A percentile compares a stretch with the other conserved stretches of the same genome.
Evolutionary conservation across 1,140 invertebrate genomes (phyloP).

Genomic region (Phenacoccus solenopsis): DNA sequence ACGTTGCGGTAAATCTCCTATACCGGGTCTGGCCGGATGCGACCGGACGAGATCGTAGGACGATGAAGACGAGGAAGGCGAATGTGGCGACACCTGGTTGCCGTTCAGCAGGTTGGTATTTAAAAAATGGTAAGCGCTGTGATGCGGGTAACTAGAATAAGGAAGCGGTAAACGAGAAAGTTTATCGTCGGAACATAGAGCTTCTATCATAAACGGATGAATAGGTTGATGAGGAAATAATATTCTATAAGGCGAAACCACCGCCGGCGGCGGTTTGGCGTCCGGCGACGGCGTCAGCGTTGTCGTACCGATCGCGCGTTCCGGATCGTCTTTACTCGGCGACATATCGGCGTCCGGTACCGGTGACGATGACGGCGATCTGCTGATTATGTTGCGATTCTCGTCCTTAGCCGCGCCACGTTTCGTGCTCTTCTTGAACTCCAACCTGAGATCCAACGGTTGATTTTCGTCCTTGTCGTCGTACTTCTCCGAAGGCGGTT

Average conservation of each 20-base stretch:
- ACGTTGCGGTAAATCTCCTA: constrained; percentile 29
- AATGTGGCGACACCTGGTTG: neutral
- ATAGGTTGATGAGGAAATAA: neutral
- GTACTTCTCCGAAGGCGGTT: constrained; percentile 35
- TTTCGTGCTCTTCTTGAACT: constrained; percentile 51
- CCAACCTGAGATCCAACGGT: constrained; percentile 68
- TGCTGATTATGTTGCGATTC: constrained; percentile 51
- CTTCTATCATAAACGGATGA: constrained; percentile 14
- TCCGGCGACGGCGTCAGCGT: constrained; percentile 20
- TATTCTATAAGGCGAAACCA: neutral
- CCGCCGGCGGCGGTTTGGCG: neutral
- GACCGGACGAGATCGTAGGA: constrained; percentile 40
- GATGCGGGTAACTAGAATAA: constrained; percentile 7
- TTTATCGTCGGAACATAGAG: constrained; percentile 13
- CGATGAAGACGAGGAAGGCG: constrained; percentile 25
- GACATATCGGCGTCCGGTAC: constrained; percentile 20
- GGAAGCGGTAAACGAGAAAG: constrained; percentile 13
- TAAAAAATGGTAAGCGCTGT: constrained; percentile 3
- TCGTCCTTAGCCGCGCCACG: constrained; percentile 50
- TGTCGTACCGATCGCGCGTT: constrained; percentile 10
- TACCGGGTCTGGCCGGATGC: constrained; percentile 21
- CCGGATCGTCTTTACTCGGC: constrained; percentile 25
- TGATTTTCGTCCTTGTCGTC: constrained; percentile 45
- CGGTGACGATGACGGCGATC: constrained; percentile 39
- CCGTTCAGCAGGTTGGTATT: neutral